Evolutionary conservation across 2,888 invertebrate genomes (phyloP).

Genomic region (Ferrisia virgata): DNA sequence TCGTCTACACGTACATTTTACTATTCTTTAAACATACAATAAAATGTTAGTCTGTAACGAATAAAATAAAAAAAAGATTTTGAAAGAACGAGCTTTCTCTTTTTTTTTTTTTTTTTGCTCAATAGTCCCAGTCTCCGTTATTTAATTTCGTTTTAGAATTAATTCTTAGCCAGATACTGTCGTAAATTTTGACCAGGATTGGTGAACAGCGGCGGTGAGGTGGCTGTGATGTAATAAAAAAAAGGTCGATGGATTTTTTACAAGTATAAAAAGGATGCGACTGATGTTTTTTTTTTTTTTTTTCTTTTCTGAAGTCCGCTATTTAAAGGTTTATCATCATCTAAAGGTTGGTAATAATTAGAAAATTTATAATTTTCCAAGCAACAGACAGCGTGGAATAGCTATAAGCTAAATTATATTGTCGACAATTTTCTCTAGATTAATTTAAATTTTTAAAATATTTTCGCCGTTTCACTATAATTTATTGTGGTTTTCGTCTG

Average conservation of each 20-base stretch:
- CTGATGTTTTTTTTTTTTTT: no score
- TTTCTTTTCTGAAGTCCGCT: no score
- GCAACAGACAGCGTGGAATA: no score
- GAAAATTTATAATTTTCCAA: not conserved
- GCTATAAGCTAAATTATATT: not conserved
- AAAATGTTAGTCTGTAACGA: not conserved
- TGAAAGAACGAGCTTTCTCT: not conserved
- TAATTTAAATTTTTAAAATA: conserved; percentile 16
- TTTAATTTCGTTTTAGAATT: not conserved
- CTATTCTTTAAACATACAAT: not conserved
- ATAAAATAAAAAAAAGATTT: not conserved
- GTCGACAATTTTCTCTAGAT: not conserved
- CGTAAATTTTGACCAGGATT: not conserved
- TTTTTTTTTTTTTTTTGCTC: not conserved
- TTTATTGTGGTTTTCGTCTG: not conserved
- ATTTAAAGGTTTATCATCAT: no score
- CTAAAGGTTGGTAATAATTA: not conserved
- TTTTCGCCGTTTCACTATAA: conserved; percentile 7
- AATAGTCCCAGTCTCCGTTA: no score
- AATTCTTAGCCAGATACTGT: not conserved
- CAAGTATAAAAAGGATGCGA: no score
- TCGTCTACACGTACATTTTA: not conserved
- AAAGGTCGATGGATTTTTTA: not conserved
- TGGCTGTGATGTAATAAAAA: no score
- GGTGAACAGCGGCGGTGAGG: not conserved